Percentiles rank a stretch among this genome's conserved stretches.
phyloP scores from a whole-genome alignment of 2,888 invertebrate genomes.

The Ormyrus labotus region DNA sequence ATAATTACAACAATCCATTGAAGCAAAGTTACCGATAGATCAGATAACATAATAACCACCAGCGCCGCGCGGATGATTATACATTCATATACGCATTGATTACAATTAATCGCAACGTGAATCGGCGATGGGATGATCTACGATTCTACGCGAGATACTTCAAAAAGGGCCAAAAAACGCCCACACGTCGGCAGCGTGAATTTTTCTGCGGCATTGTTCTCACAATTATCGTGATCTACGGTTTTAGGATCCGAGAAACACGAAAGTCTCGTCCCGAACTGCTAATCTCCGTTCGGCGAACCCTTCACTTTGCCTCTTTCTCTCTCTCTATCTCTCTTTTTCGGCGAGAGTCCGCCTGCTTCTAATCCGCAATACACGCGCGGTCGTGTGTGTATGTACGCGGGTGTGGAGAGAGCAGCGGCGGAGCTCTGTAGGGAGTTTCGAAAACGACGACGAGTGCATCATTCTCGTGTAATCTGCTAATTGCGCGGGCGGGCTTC shows the following conservation, averaged over 20 bases:
- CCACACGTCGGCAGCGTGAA: constrained; percentile 35
- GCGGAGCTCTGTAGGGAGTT: neutral
- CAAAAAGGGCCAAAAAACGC: constrained; percentile 6
- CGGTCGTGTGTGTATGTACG: neutral
- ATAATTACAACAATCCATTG: too few relatives aligned
- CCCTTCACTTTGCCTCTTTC: constrained; percentile 64
- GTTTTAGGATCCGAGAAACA: constrained; percentile 72
- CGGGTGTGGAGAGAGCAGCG: neutral
- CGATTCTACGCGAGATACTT: constrained; percentile 37
- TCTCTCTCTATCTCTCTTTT: constrained; percentile 29
- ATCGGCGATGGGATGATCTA: constrained; percentile 24
- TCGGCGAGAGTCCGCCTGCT: neutral
- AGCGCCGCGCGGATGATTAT: too few relatives aligned
- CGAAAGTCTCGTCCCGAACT: constrained; percentile 68
- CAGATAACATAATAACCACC: too few relatives aligned
- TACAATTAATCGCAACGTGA: neutral
- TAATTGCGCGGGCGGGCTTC: neutral
- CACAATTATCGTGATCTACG: constrained; percentile 76
- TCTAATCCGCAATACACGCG: constrained; percentile 40
- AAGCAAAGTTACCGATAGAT: too few relatives aligned
- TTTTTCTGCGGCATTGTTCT: constrained; percentile 72
- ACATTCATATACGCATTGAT: too few relatives aligned
- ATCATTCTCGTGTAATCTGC: constrained; percentile 9
- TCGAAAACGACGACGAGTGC: neutral
- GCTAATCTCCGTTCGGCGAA: constrained; percentile 70